Conservation (phyloP, 2,797 vertebrate genomes). For the Malacoraja senta region DNA sequence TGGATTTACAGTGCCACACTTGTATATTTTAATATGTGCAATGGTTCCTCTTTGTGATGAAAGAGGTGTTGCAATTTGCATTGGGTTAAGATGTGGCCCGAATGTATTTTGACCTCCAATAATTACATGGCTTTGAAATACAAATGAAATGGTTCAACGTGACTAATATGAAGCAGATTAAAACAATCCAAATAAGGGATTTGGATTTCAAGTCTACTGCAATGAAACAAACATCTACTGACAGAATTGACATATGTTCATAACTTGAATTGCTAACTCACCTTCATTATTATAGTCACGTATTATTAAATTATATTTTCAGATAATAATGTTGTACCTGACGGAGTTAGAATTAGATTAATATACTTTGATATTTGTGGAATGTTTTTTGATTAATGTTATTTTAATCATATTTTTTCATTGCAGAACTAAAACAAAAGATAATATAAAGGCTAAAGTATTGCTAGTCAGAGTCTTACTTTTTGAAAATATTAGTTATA, state of each 20-base stretch:
- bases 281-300: background rate
- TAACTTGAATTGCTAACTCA: background rate
- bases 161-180: background rate
- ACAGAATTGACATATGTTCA: background rate
- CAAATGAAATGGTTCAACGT: background rate
- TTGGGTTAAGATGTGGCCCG: background rate
- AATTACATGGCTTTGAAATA: background rate
- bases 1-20: background rate
- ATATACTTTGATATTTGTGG: background rate
- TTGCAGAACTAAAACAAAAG: background rate
- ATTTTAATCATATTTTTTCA: background rate
- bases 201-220: background rate
- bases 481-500: background rate
- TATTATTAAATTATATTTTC: background rate
- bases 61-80: background rate
- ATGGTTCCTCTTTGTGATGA: background rate
- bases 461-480: background rate
- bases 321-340: background rate
- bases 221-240: background rate
- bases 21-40: background rate
- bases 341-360: background rate
- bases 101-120: background rate
- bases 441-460: background rate
- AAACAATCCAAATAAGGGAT: background rate
- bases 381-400: background rate